These are phyloP conservation scores for Liparis tanakae DNA, from an alignment of 2,797 vertebrate genomes.

Conservation along the genomic window DNA sequence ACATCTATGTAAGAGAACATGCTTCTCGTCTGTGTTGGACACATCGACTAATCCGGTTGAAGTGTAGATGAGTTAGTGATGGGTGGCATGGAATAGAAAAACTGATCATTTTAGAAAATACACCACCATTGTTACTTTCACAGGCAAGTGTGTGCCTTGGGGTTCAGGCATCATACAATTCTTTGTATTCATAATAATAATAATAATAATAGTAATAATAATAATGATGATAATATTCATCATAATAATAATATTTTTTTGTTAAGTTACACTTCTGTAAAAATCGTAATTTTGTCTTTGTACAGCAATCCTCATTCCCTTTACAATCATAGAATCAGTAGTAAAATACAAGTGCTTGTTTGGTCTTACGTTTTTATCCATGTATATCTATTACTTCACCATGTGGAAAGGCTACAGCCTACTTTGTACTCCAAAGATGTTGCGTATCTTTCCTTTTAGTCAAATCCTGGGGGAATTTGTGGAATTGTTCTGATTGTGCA, in stretches of 20 bases:
- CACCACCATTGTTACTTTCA: constrained; percentile 12
- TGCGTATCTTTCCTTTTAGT: no score
- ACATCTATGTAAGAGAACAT: constrained; percentile 31
- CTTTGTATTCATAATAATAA: neutral
- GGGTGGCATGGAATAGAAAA: constrained; percentile 30
- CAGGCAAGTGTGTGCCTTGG: neutral
- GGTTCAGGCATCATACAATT: neutral
- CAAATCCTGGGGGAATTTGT: no score
- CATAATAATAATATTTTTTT: neutral
- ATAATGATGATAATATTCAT: no score
- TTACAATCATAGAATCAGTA: neutral
- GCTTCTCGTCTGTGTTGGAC: constrained; percentile 18
- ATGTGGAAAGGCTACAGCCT: no score
- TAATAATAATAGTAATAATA: neutral
- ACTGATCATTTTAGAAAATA: constrained; percentile 16
- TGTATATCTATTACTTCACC: neutral
- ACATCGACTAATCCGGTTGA: constrained; percentile 54
- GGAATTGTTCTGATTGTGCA: neutral
- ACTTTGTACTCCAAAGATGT: neutral
- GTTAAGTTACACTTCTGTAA: neutral
- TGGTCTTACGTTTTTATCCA: no score
- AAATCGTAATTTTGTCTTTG: no score
- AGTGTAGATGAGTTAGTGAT: constrained; percentile 60
- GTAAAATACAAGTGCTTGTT: no score
- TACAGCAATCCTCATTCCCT: neutral